A percentile compares a stretch with the other conserved stretches of the same genome.
These are phyloP conservation scores for Halichoerus grypus DNA, from an alignment of 2,113 vertebrate species.

Conservation along the genomic window DNA sequence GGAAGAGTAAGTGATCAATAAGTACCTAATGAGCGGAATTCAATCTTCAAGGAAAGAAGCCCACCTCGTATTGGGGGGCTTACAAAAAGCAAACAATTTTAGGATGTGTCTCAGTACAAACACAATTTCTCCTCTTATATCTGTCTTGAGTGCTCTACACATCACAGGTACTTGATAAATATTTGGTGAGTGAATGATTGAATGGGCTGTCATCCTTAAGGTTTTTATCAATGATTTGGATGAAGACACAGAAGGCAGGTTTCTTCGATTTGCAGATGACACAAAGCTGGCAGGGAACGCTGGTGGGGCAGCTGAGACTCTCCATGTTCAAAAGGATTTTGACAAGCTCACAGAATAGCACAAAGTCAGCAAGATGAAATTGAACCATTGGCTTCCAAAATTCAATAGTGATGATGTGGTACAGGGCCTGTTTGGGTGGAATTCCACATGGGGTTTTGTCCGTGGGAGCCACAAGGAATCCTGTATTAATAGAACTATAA, in stretches of 20 bases:
- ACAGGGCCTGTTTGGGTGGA: neutral
- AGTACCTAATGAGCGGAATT: neutral
- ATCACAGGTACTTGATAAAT: neutral
- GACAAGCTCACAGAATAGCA: neutral
- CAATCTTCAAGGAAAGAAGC: neutral
- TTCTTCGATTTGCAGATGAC: neutral
- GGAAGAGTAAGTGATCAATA: neutral
- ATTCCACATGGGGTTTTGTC: neutral
- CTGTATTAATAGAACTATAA: accelerated
- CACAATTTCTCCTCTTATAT: neutral
- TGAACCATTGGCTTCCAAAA: neutral
- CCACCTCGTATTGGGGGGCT: neutral
- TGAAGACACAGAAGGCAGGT: neutral
- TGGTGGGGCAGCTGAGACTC: neutral
- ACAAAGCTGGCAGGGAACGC: neutral
- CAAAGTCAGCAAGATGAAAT: neutral
- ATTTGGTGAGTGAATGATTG: neutral
- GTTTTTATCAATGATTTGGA: neutral
- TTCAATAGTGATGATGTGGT: too few species aligned
- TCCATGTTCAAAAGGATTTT: neutral
- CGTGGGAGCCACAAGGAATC: neutral
- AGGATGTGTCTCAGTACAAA: neutral
- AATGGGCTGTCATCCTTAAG: neutral
- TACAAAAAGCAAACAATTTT: neutral
- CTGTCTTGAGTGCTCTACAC: neutral